These are phyloP conservation scores for Adelphocoris suturalis DNA, from an alignment of 2,888 invertebrate species.

Conservation along the genomic window DNA sequence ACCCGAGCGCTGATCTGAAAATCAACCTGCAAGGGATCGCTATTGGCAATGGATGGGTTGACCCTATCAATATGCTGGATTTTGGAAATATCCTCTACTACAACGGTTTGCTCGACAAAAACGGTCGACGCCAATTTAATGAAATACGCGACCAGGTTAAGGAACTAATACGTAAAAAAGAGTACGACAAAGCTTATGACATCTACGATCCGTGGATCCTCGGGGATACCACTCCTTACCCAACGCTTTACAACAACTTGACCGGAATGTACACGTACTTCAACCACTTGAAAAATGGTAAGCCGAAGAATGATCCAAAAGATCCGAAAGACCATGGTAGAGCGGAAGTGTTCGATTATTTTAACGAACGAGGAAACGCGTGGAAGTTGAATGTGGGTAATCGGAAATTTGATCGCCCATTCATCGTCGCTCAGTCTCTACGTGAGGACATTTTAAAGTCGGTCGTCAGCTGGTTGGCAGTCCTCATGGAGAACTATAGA, in stretches of 20 bases:
- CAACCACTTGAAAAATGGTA: conserved; percentile 81
- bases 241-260: conserved; percentile 1
- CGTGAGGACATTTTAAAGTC: conserved; percentile 89
- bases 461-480: conserved; percentile 86
- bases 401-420: conserved; percentile 46
- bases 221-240: conserved; percentile 52
- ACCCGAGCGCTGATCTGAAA: conserved; percentile 79
- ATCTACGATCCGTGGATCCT: conserved; percentile 5
- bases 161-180: conserved; percentile 40
- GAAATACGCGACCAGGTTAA: conserved; percentile 63
- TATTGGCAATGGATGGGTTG: conserved; percentile 81
- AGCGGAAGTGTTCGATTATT: not conserved
- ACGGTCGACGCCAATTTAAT: conserved; percentile 76
- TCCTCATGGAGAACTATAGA: conserved; percentile 83
- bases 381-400: conserved; percentile 75
- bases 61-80: conserved; percentile 80
- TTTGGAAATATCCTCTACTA: conserved; percentile 81
- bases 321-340: not conserved
- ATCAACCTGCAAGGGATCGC: conserved; percentile 82
- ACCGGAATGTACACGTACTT: conserved; percentile 79
- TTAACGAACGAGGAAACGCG: conserved; percentile 43
- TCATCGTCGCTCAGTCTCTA: conserved; percentile 84
- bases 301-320: not conserved
- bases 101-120: conserved; percentile 79
- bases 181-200: conserved; percentile 63